Base-by-base conservation (phyloP, 2,888 invertebrate genomes). In the Argyresthia albistria region DNA sequence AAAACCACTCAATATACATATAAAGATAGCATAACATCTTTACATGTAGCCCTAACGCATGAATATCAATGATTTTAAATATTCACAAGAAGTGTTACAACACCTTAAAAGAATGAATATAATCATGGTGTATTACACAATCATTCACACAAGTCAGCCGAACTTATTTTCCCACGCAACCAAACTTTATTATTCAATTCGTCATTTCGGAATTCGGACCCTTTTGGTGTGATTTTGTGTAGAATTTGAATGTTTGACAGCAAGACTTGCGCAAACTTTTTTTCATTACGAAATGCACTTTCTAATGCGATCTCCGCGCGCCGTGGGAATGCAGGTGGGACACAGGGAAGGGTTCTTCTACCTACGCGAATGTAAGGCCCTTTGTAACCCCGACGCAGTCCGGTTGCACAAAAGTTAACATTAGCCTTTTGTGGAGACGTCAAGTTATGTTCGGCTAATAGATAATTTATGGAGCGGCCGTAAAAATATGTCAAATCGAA, bases 311-410 rank as follows among this genome's bases (percentile, higher is more conserved):
- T 25, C 25, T 47, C 45, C 59, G 54, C 58, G 25, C 61, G 75
- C 72, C 86, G 87, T 86, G 86, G 86, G 87, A 84, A 86, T 75
- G 86, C 86, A 87, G 82, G 86, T 86, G 86, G 67, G 76, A 87
- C 81, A 84, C 86, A 86, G 67, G 76, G 81, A 84, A 83, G 84
- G 84, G 86, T 82, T 83, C 73, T 69, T 64, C 69, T 15, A 14
- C 66, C 64, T 15, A 35, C 48, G 16, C 37, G 39, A 9, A 37
- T n/a, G 43, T 16, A 43, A 8, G 43, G n/a, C 11, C 35, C 66
- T 72, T 76, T 78, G 79, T 69, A 60, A 59, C 67, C 63, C 63
- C 61, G 64, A 61, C 57, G 67, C 70, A 66, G 66, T 70, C 63
- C 71, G 66, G 77, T 86, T 84, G 86, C 83, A 86, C 83, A 84